These are phyloP conservation scores for Eidolon dupreanum DNA, from an alignment of 2,797 vertebrate species.

Conservation along the genomic window DNA sequence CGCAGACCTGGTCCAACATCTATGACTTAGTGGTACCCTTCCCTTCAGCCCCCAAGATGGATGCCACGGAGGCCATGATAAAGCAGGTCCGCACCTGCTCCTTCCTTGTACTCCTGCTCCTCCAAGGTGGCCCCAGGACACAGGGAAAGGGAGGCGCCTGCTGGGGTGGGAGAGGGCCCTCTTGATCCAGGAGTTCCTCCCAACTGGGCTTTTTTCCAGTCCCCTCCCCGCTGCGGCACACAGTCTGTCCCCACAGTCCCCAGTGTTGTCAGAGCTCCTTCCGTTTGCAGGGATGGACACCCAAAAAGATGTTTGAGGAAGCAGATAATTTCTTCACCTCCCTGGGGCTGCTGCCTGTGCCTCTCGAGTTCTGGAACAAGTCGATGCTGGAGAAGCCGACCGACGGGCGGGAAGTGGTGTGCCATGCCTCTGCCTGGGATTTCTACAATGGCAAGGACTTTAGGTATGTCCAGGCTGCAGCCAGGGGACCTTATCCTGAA, in stretches of 20 bases:
- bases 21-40: constrained; percentile 93
- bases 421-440: constrained; percentile 97
- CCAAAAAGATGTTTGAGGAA: constrained; percentile 94
- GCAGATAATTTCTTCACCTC: constrained; percentile 94
- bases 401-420: constrained; percentile 92
- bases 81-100: constrained; percentile 86
- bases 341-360: constrained; percentile 92
- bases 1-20: constrained; percentile 97
- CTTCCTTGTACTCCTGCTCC: neutral
- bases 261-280: neutral
- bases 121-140: neutral
- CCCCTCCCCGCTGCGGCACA: accelerated
- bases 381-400: constrained; percentile 94
- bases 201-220: neutral
- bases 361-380: constrained; percentile 91
- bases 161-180: neutral
- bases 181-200: neutral
- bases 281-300: constrained; percentile 91
- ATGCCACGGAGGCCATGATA: constrained; percentile 96
- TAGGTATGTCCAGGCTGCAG: constrained; percentile 86
- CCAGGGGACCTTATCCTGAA: neutral
- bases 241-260: neutral
- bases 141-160: neutral
- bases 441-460: constrained; percentile 97
- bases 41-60: constrained; percentile 92